Conservation (phyloP, 2,797 vertebrate genomes). For the Rallus crepitans region DNA sequence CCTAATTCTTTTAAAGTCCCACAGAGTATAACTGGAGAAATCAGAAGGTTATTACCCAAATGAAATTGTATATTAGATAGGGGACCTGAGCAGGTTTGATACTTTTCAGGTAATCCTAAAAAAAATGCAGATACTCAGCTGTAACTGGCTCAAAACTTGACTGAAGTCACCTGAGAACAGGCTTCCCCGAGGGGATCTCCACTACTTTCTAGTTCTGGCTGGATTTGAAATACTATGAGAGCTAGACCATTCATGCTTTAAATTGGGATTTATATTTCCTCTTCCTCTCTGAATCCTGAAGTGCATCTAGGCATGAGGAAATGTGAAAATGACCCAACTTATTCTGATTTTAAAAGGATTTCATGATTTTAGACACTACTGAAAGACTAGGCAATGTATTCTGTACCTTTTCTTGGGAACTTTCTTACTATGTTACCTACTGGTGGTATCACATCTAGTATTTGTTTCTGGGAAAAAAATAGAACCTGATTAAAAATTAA, state of each 20-base stretch:
- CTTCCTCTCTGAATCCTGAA: neutral
- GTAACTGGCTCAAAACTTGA: neutral
- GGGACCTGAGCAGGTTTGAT: neutral
- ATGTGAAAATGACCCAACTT: neutral
- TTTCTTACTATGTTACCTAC: neutral
- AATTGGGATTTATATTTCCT: constrained; percentile 51
- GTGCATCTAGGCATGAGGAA: neutral
- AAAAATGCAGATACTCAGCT: neutral
- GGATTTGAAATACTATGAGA: constrained; percentile 16
- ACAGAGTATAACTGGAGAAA: neutral
- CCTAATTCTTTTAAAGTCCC: neutral
- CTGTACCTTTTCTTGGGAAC: neutral
- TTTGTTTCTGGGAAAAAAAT: neutral
- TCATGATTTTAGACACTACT: neutral
- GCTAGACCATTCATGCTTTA: constrained; percentile 43
- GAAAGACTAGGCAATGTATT: neutral
- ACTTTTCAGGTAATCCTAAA: neutral
- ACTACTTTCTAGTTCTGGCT: neutral
- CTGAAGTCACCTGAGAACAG: constrained; percentile 2
- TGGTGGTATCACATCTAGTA: neutral
- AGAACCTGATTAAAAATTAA: neutral
- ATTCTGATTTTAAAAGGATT: neutral
- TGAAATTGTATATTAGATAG: neutral
- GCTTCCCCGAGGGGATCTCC: neutral
- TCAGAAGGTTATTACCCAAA: neutral